Conservation (phyloP, 1,140 invertebrate species). For the Ceratitis capitata region DNA sequence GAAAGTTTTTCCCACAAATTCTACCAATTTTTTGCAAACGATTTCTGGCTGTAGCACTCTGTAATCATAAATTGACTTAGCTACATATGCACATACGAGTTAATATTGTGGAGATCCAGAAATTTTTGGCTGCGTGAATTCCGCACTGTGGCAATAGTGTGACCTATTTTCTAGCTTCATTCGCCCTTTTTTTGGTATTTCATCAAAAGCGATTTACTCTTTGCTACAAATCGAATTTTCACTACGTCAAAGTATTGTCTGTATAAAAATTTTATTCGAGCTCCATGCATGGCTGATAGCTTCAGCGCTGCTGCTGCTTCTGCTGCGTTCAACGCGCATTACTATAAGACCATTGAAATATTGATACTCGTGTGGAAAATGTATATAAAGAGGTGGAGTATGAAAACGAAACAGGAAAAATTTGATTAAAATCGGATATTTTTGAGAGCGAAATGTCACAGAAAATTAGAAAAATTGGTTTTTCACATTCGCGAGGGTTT, state of each 20-base stretch:
- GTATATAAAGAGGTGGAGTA: no score
- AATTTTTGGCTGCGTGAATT: background rate
- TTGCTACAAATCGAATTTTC: background rate
- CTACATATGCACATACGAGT: no score
- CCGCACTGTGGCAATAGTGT: background rate
- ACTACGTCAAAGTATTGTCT: background rate
- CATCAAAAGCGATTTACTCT: background rate
- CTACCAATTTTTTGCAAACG: background rate
- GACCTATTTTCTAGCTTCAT: background rate
- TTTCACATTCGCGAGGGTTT: background rate
- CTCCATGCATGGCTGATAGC: no score
- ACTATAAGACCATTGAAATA: no score
- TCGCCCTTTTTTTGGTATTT: background rate
- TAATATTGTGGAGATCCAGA: background rate
- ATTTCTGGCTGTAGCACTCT: background rate
- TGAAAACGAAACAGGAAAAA: no score
- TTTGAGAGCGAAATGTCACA: no score
- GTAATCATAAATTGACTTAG: background rate
- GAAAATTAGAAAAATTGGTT: no score
- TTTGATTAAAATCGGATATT: background rate
- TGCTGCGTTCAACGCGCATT: no score
- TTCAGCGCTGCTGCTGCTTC: no score
- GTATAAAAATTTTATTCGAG: background rate
- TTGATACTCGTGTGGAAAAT: no score
- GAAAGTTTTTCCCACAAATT: background rate